A percentile compares a stretch with the other conserved stretches of the same genome.
These are phyloP conservation scores for Lycaon pictus DNA, from an alignment of 2,113 vertebrate species.

Conservation along the genomic window DNA sequence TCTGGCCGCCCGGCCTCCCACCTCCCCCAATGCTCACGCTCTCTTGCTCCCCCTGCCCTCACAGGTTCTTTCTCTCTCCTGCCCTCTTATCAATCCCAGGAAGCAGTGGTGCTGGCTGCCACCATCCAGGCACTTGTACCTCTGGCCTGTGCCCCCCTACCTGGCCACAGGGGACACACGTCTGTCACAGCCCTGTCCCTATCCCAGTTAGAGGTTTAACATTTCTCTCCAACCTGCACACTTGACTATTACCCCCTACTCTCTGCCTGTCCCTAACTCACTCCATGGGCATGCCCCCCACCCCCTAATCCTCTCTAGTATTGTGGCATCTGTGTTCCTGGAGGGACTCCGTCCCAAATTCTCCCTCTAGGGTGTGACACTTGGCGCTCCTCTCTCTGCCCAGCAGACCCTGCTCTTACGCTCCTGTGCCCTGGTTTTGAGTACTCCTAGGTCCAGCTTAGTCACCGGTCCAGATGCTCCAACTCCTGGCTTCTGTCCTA, in stretches of 20 bases:
- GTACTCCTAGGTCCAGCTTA: not conserved
- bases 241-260: not conserved
- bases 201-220: too few species aligned
- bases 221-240: not conserved
- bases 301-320: too few species aligned
- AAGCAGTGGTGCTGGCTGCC: not conserved
- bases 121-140: too few species aligned
- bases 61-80: not conserved
- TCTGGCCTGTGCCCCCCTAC: not conserved
- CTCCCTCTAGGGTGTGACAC: not conserved
- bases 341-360: not conserved
- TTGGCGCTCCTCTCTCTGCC: not conserved
- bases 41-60: not conserved
- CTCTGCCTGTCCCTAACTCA: not conserved
- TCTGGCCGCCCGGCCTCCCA: not conserved
- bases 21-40: not conserved
- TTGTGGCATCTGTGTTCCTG: not conserved
- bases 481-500: not conserved
- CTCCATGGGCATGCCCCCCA: not conserved
- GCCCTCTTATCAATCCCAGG: not conserved
- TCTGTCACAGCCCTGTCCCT: not conserved
- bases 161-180: rapidly evolving
- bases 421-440: not conserved
- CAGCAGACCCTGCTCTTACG: not conserved
- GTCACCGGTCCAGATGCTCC: not conserved